phyloP scores from a whole-genome alignment of 2,888 invertebrate genomes.

The Sinotaia quadrata region DNA sequence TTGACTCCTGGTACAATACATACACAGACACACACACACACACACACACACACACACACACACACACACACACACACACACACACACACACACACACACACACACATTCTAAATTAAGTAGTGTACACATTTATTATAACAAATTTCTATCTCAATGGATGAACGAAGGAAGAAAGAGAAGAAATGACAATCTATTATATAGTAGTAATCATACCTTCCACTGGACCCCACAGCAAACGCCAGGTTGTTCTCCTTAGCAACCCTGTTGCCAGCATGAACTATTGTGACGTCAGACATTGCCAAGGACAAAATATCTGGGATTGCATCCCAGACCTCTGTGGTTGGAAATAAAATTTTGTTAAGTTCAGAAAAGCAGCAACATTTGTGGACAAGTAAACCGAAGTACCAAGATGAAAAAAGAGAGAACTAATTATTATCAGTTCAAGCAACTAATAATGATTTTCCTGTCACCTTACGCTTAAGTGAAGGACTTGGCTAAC shows the following conservation, averaged over 20 bases:
- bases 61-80: conserved; percentile 18
- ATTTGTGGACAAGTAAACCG: too few species aligned
- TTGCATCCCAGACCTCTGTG: not conserved
- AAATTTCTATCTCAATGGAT: too few species aligned
- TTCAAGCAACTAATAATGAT: too few species aligned
- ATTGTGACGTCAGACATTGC: conserved; percentile 6
- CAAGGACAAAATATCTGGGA: conserved; percentile 3
- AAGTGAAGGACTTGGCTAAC: too few species aligned
- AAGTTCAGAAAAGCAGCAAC: too few species aligned
- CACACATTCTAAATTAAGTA: too few species aligned
- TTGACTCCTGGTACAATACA: not conserved
- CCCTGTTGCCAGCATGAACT: conserved; percentile 12
- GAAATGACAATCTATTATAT: not conserved
- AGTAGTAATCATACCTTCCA: not conserved
- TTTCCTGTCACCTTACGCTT: too few species aligned
- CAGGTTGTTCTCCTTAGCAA: not conserved
- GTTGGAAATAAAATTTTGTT: too few species aligned
- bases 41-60: conserved; percentile 23
- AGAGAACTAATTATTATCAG: too few species aligned
- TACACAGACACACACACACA: conserved; percentile 14
- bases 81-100: conserved; percentile 7
- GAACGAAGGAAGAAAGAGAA: too few species aligned
- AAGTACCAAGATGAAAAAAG: too few species aligned
- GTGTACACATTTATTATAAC: too few species aligned
- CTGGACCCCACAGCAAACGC: conserved; percentile 7